Evolutionary conservation across 2,888 invertebrate genomes (phyloP).

Genomic region (Pterostichus niger): DNA sequence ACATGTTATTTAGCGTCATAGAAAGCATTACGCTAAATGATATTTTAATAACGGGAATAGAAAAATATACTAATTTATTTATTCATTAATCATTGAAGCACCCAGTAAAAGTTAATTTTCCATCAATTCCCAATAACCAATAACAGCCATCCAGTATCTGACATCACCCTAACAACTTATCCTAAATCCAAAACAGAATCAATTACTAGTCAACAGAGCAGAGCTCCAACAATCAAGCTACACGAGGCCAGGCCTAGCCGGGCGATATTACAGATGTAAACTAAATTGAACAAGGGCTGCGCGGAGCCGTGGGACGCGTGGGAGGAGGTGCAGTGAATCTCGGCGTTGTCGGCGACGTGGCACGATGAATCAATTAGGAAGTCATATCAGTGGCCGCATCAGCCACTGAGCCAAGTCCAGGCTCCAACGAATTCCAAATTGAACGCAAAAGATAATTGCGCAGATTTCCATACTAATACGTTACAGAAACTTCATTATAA

Average conservation of each 20-base stretch:
- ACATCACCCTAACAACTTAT: not conserved
- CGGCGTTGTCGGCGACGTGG: not conserved
- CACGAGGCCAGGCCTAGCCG: conserved; percentile 11
- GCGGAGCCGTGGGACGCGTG: not conserved
- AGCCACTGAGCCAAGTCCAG: conserved; percentile 42
- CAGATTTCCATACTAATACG: conserved; percentile 68
- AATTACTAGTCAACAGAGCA: conserved; percentile 18
- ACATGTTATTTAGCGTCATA: too few species aligned
- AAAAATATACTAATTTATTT: too few species aligned
- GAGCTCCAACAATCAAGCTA: not conserved
- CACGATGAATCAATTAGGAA: conserved; percentile 65
- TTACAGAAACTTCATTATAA: conserved; percentile 67
- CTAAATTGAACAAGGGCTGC: conserved; percentile 61
- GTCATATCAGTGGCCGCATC: conserved; percentile 59
- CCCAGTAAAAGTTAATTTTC: too few species aligned
- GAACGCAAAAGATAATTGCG: conserved; percentile 67
- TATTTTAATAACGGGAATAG: too few species aligned
- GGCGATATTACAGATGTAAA: conserved; percentile 64
- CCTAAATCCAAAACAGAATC: conserved; percentile 39
- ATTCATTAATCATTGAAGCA: too few species aligned
- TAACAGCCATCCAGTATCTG: too few species aligned
- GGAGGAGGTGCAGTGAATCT: not conserved
- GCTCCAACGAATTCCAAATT: conserved; percentile 60
- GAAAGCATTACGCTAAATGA: too few species aligned
- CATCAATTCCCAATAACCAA: not conserved